Percentiles rank a stretch among this genome's conserved stretches.
These are phyloP conservation scores for Rhinogobio ventralis DNA, from an alignment of 2,797 vertebrate genomes.

Conservation along the genomic window DNA sequence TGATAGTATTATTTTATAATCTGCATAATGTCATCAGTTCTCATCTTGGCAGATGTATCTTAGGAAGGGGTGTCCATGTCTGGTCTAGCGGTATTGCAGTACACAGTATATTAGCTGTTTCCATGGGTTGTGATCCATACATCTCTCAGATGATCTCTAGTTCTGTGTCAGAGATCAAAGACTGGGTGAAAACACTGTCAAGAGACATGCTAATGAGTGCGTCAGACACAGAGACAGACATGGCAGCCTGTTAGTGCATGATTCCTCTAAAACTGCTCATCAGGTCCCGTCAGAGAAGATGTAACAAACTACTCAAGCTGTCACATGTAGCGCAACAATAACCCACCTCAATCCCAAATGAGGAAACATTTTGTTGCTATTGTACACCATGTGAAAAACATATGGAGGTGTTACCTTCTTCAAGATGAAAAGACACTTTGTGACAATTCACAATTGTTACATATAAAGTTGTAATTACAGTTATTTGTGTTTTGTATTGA, in stretches of 20 bases:
- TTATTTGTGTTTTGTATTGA: background rate
- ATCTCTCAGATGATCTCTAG: constrained; percentile 60
- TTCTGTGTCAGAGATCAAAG: constrained; percentile 76
- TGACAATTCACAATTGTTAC: background rate
- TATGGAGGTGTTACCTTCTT: background rate
- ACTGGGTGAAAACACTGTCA: constrained; percentile 72
- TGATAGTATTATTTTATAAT: background rate
- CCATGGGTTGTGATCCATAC: constrained; percentile 59
- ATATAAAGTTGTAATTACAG: background rate
- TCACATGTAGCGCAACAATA: constrained; percentile 5
- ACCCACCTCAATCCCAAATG: background rate
- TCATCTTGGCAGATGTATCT: constrained; percentile 11
- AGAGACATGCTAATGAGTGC: constrained; percentile 78
- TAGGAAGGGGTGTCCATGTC: constrained; percentile 10
- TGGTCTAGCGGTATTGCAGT: constrained; percentile 18
- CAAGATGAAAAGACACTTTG: background rate
- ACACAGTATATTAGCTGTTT: constrained; percentile 48
- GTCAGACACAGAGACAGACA: constrained; percentile 72
- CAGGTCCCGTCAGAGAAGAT: constrained; percentile 72
- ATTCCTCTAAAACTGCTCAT: constrained; percentile 67
- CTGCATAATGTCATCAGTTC: background rate
- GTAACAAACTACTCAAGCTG: constrained; percentile 35
- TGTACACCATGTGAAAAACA: background rate
- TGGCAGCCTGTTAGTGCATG: constrained; percentile 47
- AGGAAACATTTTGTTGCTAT: background rate